Base-by-base conservation (phyloP, 2,888 invertebrate genomes). In the Atrina japonica region DNA sequence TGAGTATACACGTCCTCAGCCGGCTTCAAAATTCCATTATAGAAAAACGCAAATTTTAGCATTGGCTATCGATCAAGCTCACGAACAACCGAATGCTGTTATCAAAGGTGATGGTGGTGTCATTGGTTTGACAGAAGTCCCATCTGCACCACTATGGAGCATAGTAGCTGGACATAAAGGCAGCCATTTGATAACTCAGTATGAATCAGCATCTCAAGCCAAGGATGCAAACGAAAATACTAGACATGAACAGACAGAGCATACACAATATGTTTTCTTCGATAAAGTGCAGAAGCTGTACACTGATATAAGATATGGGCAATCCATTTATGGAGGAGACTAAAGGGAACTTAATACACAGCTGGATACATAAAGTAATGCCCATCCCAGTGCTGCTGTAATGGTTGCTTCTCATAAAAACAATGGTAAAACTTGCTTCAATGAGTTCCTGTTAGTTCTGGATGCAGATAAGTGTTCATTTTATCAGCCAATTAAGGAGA, bases 31-130 rank as follows among this genome's bases (percentile, higher is more conserved):
- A 43, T 68, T 74, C 59, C 23, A 25, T n/a, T n/a, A n/a, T n/a
- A n/a, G n/a, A n/a, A n/a, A n/a, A 1, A n/a, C 50, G 25, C 18
- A 25, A 35, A 71, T 71, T 47, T 78, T 66, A 41, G 56, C 61
- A 5, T 66, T 76, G n/a, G 66, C 76, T 3, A 49, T 76, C 11
- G 76, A 78, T 30, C 78, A 76, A 35, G 78, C 73, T 11, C 74
- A 77, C 68, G 73, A 75, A 40, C 76, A 67, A 45, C 14, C 58
- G 68, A 73, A 65, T 69, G 77, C 29, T 70, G 70, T 78, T 18
- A 76, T 83, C 55, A 84, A 83, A 73, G 83, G 77, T 47, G 79
- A 84, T 55, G 79, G 77, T 1, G 79, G 79, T 16, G 76, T 68
- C 3, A 56, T 83, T 43, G 80, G 83, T 5, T 1, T 81, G 21